Conservation (phyloP, 1,140 invertebrate genomes). For the Procambarus virginalis region DNA sequence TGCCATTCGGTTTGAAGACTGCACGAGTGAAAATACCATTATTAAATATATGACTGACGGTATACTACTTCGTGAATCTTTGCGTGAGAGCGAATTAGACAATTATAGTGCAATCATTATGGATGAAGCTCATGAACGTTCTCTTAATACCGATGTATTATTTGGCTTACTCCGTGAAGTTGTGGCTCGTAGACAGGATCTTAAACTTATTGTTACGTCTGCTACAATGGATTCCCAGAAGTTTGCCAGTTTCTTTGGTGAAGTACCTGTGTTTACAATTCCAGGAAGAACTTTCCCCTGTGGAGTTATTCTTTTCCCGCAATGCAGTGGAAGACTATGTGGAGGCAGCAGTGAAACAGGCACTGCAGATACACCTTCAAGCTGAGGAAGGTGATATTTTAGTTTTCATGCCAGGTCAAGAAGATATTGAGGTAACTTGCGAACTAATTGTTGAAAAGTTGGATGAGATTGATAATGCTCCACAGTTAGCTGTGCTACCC, state of each 20-base stretch:
- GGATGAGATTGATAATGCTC: constrained; percentile 93
- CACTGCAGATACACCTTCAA: constrained; percentile 96
- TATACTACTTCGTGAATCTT: constrained; percentile 95
- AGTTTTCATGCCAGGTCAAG: constrained; percentile 99
- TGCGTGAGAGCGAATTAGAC: constrained; percentile 95
- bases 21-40: constrained; percentile 94
- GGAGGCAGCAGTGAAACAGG: constrained; percentile 97
- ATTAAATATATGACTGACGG: constrained; percentile 99
- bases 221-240: constrained; percentile 99
- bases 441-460: constrained; percentile 94
- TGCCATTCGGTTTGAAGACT: constrained; percentile 99
- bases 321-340: constrained; percentile 99
- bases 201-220: constrained; percentile 99
- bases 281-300: constrained; percentile 98
- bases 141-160: constrained; percentile 97
- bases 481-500: constrained; percentile 93
- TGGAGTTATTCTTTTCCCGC: constrained; percentile 94
- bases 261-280: constrained; percentile 97
- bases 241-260: constrained; percentile 98
- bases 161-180: constrained; percentile 97
- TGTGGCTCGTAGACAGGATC: constrained; percentile 91
- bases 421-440: constrained; percentile 99
- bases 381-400: constrained; percentile 92
- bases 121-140: constrained; percentile 99
- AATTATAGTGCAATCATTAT: constrained; percentile 97